These are phyloP conservation scores for Dendropsophus ebraccatus DNA, from an alignment of 2,113 vertebrate species.

Conservation along the genomic window DNA sequence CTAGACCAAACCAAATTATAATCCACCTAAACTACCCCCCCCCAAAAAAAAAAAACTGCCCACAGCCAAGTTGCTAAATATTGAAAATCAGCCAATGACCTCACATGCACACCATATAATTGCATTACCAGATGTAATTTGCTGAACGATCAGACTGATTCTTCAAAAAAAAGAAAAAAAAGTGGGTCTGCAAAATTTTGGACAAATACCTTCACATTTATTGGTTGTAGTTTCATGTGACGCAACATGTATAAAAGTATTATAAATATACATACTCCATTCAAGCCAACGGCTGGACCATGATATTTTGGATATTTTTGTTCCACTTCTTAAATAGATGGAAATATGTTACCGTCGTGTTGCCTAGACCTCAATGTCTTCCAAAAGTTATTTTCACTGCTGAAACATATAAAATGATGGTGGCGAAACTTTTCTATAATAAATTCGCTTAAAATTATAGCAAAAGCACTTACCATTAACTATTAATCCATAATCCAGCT, in stretches of 20 bases:
- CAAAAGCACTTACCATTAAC: slow-evolving; percentile 46
- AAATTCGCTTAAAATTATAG: slow-evolving; percentile 42
- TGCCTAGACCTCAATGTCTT: background rate
- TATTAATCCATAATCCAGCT: slow-evolving; percentile 49
- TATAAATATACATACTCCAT: background rate
- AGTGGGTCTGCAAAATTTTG: background rate
- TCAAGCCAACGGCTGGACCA: background rate
- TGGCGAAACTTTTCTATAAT: slow-evolving; percentile 6
- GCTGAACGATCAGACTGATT: background rate
- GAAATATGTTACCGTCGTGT: background rate
- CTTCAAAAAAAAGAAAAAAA: background rate
- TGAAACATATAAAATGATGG: slow-evolving; percentile 31
- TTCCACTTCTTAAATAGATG: slow-evolving; percentile 5
- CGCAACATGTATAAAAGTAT: background rate
- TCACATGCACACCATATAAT: background rate
- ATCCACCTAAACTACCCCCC: background rate
- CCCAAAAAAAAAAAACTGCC: background rate
- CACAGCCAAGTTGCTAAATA: background rate
- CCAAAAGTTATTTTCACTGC: slow-evolving; percentile 30
- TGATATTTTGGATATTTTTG: slow-evolving; percentile 6
- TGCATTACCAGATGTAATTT: slow-evolving; percentile 1
- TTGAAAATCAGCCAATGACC: slow-evolving; percentile 23
- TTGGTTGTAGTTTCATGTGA: slow-evolving; percentile 1
- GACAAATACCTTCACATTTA: background rate
- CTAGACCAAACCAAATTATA: background rate